Evolutionary conservation across 2,888 invertebrate genomes (phyloP).

Genomic region (Lasioglossum pauxillum): DNA sequence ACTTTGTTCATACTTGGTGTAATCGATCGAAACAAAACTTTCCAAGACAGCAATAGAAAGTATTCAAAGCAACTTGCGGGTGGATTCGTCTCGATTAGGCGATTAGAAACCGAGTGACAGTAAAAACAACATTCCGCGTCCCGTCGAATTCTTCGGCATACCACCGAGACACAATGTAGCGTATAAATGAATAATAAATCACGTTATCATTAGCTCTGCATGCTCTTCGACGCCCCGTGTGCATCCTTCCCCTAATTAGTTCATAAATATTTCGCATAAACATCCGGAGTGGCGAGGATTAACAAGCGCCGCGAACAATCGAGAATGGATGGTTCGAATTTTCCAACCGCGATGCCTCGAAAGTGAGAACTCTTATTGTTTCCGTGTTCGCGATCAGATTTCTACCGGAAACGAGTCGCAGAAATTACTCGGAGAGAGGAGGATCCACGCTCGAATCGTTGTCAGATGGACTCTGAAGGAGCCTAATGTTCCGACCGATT

Average conservation of each 20-base stretch:
- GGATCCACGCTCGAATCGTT: slow-evolving; percentile 27
- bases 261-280: neutral
- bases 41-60: neutral
- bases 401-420: neutral
- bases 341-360: slow-evolving; percentile 2
- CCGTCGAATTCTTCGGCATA: neutral
- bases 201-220: neutral
- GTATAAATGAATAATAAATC: neutral
- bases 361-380: neutral
- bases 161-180: neutral
- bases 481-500: neutral
- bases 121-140: neutral
- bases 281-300: neutral
- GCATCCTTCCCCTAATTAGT: neutral
- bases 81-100: neutral
- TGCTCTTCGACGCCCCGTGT: neutral
- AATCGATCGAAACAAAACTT: neutral
- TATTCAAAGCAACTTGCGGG: neutral
- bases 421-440: neutral
- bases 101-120: neutral
- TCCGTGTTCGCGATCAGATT: neutral
- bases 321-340: neutral
- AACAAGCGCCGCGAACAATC: slow-evolving; percentile 8
- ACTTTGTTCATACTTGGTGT: too few species aligned
- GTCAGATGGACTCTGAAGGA: neutral